Base-by-base conservation (phyloP, 2,797 vertebrate species). In the Cynodonichthys magdalenae region DNA sequence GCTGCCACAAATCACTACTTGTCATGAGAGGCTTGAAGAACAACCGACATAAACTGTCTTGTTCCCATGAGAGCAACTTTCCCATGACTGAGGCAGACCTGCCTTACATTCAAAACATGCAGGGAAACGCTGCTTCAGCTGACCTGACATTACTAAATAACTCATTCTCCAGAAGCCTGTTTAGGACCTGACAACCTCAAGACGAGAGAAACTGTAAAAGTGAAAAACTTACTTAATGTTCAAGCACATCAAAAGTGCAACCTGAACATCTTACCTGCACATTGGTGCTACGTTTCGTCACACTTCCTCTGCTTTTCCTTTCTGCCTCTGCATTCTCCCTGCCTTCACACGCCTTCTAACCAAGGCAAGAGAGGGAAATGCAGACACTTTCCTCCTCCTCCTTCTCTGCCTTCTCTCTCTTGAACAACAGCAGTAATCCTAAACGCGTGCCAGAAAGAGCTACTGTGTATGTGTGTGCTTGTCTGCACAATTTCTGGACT, bases 391-490 rank as follows among this genome's bases (percentile, higher is more conserved):
- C 74, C 79, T 78, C 55, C 58, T 54, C 67, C 73, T 34, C 57
- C 53, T 39, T 1, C 53, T 7, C 48, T 15, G 68, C 62, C 42
- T 66, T 57, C 74, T 54, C 20, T 56, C 68, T 89, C 19, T 83
- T 71, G 75, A 90, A 90, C 87, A 90, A 83, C 85, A 83, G 77
- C 81, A 81, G 77, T 87, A 88, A 88, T 90, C 89, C 84, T 82
- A 52, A 69, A 87, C 85, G 71, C 69, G 87, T 87, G 89, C 87
- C 87, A 88, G 85, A 77, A 39, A 39, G 61, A 79, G 87, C 89
- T 88, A 79, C 87, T 77, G 66, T 68, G 76, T 69, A n/a, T 58
- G 48, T 67, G 68, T 54, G 75, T 59, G 81, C 31, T 70, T 74
- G 78, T 73, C 56, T 84, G 79, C 17, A 69, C 65, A 77, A 77